Percentiles rank a stretch among this genome's conserved stretches.
Conservation (phyloP, 2,113 vertebrate genomes). For the Xenopus laevis region DNA sequence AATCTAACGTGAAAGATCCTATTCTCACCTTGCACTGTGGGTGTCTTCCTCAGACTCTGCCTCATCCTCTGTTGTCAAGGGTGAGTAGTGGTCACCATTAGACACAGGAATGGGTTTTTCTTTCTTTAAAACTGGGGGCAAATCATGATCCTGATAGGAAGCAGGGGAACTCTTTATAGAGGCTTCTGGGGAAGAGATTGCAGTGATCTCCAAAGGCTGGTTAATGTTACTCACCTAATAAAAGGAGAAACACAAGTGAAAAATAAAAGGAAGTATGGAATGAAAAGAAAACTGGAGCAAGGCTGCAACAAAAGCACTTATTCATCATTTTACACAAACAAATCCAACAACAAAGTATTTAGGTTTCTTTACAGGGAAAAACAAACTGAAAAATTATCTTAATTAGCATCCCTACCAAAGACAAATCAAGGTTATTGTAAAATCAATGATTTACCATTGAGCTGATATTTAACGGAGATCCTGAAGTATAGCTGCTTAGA, state of each 20-base stretch:
- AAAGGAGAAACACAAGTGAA: slow-evolving; percentile 36
- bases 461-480: slow-evolving; percentile 92
- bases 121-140: slow-evolving; percentile 89
- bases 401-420: too few relatives aligned
- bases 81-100: slow-evolving; percentile 73
- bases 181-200: slow-evolving; percentile 96
- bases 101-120: slow-evolving; percentile 78
- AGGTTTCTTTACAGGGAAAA: too few relatives aligned
- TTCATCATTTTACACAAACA: too few relatives aligned
- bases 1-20: background rate
- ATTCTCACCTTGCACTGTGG: slow-evolving; percentile 62
- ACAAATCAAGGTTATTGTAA: too few relatives aligned
- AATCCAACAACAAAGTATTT: too few relatives aligned
- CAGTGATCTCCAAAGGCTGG: slow-evolving; percentile 96
- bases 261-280: background rate
- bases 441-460: slow-evolving; percentile 72
- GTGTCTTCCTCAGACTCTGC: slow-evolving; percentile 71
- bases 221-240: slow-evolving; percentile 95
- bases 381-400: too few relatives aligned
- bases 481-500: slow-evolving; percentile 80
- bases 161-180: slow-evolving; percentile 82
- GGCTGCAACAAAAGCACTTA: too few relatives aligned
- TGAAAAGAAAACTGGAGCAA: too few relatives aligned
- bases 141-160: slow-evolving; percentile 82
- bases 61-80: slow-evolving; percentile 73